These are phyloP conservation scores for Ceratotherium simum DNA, from an alignment of 2,113 vertebrate genomes.

Conservation along the genomic window DNA sequence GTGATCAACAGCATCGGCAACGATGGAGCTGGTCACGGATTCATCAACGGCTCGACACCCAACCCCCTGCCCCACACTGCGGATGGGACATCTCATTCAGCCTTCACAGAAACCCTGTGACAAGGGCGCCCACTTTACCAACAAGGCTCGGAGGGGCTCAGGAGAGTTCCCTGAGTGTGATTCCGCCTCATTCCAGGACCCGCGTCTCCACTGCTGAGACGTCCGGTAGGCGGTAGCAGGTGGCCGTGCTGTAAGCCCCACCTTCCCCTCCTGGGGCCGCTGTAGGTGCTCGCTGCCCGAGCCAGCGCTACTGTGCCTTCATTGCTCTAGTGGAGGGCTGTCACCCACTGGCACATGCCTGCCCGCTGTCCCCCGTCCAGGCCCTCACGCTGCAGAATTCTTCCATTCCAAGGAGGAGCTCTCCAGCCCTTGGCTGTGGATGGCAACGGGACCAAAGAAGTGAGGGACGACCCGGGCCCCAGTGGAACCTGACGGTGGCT, in stretches of 20 bases:
- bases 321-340: not conserved
- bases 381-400: not conserved
- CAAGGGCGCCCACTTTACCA: not conserved
- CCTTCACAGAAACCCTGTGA: not conserved
- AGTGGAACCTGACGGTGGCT: fast-evolving
- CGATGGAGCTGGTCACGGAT: fast-evolving
- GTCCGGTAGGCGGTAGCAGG: fast-evolving
- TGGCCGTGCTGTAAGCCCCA: not conserved
- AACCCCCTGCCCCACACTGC: fast-evolving
- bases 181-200: not conserved
- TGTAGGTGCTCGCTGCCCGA: fast-evolving
- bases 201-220: not conserved
- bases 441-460: not conserved
- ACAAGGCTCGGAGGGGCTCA: not conserved
- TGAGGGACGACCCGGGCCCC: fast-evolving
- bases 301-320: fast-evolving
- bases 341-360: fast-evolving
- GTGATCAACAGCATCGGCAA: not conserved
- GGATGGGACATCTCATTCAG: not conserved
- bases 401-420: not conserved
- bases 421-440: not conserved
- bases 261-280: not conserved
- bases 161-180: not conserved
- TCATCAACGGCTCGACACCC: fast-evolving
- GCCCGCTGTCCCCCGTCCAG: not conserved